Evolutionary conservation across 2,888 invertebrate genomes (phyloP).

Genomic region (Seira ritae): DNA sequence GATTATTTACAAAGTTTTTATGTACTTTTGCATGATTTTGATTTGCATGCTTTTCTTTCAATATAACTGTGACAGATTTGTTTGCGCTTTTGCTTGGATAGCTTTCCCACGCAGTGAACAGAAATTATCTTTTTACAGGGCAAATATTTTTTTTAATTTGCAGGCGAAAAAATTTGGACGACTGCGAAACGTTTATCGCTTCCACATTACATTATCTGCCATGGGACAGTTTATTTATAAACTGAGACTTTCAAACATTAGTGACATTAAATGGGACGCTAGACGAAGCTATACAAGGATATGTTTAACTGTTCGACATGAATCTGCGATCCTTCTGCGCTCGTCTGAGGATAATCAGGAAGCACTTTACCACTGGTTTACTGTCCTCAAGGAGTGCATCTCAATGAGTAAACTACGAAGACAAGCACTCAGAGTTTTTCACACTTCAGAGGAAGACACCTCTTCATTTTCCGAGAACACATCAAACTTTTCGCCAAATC

Average conservation of each 20-base stretch:
- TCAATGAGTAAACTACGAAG: constrained; percentile 81
- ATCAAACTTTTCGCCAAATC: constrained; percentile 1
- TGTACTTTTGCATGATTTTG: too few species aligned
- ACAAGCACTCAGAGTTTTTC: constrained; percentile 78
- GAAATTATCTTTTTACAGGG: too few species aligned
- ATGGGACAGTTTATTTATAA: constrained; percentile 84
- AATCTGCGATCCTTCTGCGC: constrained; percentile 77
- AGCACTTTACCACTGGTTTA: constrained; percentile 82
- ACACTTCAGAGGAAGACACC: constrained; percentile 74
- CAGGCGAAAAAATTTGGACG: too few species aligned
- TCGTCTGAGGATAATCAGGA: constrained; percentile 76
- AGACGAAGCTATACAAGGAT: constrained; percentile 81
- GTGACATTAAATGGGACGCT: constrained; percentile 82
- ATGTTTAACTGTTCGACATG: constrained; percentile 77
- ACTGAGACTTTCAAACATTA: constrained; percentile 81
- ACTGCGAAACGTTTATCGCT: constrained; percentile 75
- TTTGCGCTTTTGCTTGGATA: too few species aligned
- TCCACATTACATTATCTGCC: constrained; percentile 78
- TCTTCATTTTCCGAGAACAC: constrained; percentile 20
- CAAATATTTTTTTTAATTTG: too few species aligned
- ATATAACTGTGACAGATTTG: too few species aligned
- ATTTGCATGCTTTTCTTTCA: too few species aligned
- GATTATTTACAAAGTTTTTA: too few species aligned
- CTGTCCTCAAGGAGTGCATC: constrained; percentile 82
- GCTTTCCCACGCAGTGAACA: too few species aligned